Base-by-base conservation (phyloP, 2,888 invertebrate species). In the Crepidodera aurea region DNA sequence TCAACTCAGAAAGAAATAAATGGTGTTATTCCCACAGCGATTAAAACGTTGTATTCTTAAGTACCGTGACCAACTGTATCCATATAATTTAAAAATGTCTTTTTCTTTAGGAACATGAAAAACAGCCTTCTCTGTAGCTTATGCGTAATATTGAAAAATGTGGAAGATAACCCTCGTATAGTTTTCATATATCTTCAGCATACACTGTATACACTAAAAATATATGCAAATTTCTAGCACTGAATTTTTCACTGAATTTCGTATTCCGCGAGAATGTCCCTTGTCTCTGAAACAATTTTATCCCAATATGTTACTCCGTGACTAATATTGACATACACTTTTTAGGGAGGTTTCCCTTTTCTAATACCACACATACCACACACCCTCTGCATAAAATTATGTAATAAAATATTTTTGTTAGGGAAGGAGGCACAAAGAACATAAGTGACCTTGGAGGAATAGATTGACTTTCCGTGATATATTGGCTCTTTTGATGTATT, bases 281-380 rank as follows among this genome's bases (percentile, higher is more conserved):
- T 62, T 57, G 51, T 50, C 57, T 37, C 42, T 22, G 50, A 37
- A 62, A 68, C 59, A 65, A 66, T 59, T 60, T 67, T 60, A 64
- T 59, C 58, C 60, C 71, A 71, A 71, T 69, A 65, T 71, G 71
- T 69, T 66, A 57, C 68, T 64, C 63, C 61, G 65, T 71, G 70
- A 70, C 71, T 71, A 70, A 71, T 64, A 66, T 60, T 54, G 60
- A 59, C 60, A 67, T 62, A 60, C 62, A 70, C 71, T 74, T 75
- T 75, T 75, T 74, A 72, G 73, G 74, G 74, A 65, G 67, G 67
- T 68, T 71, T 71, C 72, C 72, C 70, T 70, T 65, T 58, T 50
- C 60, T 56, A 60, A 67, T 60, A 60, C 66, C 54, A 56, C 66
- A 61, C 63, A 61, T 60, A 40, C 10, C 40, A 44, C 34, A 44